These are phyloP conservation scores for Barnardius zonarius DNA, from an alignment of 2,113 vertebrate genomes.

Conservation along the genomic window DNA sequence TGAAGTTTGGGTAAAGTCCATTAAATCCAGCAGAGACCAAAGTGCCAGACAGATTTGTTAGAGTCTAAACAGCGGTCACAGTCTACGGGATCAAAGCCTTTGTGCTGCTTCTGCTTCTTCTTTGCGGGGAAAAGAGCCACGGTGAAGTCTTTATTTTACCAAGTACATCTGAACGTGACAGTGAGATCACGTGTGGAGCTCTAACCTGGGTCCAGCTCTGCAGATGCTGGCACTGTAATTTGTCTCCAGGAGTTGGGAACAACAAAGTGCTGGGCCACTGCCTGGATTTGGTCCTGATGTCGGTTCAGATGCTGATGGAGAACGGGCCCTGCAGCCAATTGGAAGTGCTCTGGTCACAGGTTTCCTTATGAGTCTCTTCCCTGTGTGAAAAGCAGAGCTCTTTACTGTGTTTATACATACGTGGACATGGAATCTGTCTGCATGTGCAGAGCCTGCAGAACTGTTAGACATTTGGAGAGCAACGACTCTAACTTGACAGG, in stretches of 20 bases:
- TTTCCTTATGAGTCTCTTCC: background rate
- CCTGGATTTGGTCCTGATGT: background rate
- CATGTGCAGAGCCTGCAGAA: background rate
- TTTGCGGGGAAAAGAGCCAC: background rate
- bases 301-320: background rate
- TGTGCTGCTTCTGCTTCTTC: background rate
- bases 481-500: background rate
- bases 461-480: background rate
- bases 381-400: background rate
- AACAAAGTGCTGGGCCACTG: background rate
- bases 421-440: background rate
- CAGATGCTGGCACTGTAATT: background rate
- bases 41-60: background rate
- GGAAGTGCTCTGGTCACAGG: background rate
- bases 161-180: background rate
- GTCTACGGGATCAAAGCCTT: background rate
- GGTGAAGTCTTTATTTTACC: background rate
- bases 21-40: conserved; percentile 9
- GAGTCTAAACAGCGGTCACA: background rate
- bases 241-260: background rate
- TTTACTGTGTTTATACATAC: background rate
- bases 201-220: background rate
- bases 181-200: background rate
- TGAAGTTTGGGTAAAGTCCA: conserved; percentile 17
- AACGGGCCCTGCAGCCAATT: background rate